Conservation (phyloP, 2,888 invertebrate genomes). For the Temnothorax unifasciatus region DNA sequence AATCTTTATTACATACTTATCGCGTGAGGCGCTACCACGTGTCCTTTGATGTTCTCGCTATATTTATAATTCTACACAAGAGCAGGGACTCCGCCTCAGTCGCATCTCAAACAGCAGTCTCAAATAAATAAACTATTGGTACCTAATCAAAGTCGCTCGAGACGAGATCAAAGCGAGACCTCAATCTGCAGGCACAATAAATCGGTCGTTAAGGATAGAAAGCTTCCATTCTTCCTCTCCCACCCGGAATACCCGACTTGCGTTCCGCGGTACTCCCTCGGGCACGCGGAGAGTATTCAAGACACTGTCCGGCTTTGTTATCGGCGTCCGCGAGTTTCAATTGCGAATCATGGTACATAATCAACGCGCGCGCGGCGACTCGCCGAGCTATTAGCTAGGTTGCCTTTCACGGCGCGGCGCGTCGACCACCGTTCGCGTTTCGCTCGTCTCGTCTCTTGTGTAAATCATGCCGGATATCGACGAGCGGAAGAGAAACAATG, state of each 20-base stretch:
- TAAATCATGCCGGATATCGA: constrained; percentile 45
- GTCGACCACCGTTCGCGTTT: constrained; percentile 31
- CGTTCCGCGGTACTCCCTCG: not conserved
- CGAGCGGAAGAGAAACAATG: constrained; percentile 42
- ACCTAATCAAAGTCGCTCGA: constrained; percentile 37
- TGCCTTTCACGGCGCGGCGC: constrained; percentile 50
- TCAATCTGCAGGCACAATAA: constrained; percentile 45
- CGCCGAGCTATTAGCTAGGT: constrained; percentile 46
- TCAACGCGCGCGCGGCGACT: constrained; percentile 39
- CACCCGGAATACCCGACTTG: constrained; percentile 7
- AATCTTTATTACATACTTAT: not conserved
- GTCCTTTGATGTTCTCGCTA: not conserved
- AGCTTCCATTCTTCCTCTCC: constrained; percentile 37
- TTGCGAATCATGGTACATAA: constrained; percentile 55
- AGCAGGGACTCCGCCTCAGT: not conserved
- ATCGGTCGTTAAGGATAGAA: constrained; percentile 55
- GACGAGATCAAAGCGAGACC: constrained; percentile 52
- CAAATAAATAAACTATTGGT: constrained; percentile 42
- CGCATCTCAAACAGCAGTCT: not conserved
- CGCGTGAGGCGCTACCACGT: not conserved
- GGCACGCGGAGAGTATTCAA: constrained; percentile 3
- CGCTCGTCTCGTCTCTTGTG: constrained; percentile 9
- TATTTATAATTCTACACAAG: not conserved
- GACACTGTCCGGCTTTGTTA: constrained; percentile 50
- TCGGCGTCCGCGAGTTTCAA: constrained; percentile 49